A percentile compares a stretch with the other conserved stretches of the same genome.
Evolutionary conservation across 2,113 vertebrate species (phyloP).

Genomic region (Phrynosoma blainvillii): DNA sequence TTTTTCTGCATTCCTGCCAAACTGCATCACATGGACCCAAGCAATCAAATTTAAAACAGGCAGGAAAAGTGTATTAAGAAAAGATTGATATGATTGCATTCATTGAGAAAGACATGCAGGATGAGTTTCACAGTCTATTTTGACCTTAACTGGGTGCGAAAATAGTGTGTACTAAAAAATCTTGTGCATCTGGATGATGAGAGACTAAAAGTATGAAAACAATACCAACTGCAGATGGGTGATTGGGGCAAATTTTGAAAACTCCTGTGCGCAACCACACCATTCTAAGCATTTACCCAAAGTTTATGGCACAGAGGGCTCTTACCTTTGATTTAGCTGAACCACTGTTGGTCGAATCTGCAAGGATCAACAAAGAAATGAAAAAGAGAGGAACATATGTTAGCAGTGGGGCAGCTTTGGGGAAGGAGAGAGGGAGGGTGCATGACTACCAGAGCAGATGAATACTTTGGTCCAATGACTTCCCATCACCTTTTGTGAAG

Average conservation of each 20-base stretch:
- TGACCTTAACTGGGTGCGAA: not conserved
- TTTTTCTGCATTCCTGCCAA: no score
- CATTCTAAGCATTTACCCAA: not conserved
- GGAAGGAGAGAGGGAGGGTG: not conserved
- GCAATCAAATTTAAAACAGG: no score
- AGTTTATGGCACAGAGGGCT: not conserved
- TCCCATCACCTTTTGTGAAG: not conserved
- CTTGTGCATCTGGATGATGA: not conserved
- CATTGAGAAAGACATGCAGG: no score
- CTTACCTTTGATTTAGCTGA: conserved; percentile 94
- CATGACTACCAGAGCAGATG: not conserved
- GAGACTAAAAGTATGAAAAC: not conserved
- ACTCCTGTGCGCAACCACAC: not conserved
- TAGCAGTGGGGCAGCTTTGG: fast-evolving
- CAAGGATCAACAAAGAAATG: conserved; percentile 28
- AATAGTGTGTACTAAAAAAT: not conserved
- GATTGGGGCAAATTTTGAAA: no score
- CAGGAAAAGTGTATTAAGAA: no score
- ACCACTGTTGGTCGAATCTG: conserved; percentile 93
- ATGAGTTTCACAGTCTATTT: not conserved
- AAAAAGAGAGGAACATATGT: conserved; percentile 21
- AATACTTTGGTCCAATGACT: conserved; percentile 14
- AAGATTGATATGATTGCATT: no score
- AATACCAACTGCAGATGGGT: not conserved
- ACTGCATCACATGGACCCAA: no score